Evolutionary conservation across 2,888 invertebrate genomes (phyloP), one percentile per base, ranked within the genome.

Genomic region (Meta bourneti): DNA sequence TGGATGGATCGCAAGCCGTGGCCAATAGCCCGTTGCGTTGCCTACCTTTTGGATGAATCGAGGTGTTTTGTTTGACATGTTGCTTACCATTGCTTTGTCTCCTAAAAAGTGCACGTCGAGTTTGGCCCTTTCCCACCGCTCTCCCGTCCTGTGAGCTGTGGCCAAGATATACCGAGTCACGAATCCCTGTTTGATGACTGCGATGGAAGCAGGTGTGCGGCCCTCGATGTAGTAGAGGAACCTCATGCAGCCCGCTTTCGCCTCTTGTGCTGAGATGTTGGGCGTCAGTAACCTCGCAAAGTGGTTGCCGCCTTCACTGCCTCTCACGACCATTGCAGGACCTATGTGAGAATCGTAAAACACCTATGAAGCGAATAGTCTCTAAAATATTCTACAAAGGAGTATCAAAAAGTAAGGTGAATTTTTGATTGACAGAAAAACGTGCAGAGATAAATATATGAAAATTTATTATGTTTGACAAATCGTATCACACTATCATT

Each of bases 171-270:
- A 92, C 6, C 74, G 6, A 1, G 91, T 92, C 16, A 89, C 89
- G 19, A 70, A 74, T 20, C 91, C 91, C 71, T 92, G 91, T 51
- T 92, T 88, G 72, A 92, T 92, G 34, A 83, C 78, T 0, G 91
- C 61, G 13, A 92, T 49, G 19, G 91, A 92, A 7, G 88, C 88
- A 1, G 91, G 75, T 0, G 78, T 84, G 69, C 69, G 77, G 9
- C 88, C 91, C 0, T 84, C 80, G 7, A 92, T 84, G 72, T 75
- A 88, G 54, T 92, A 88, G 16, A 9, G 16, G 69, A 92, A 92
- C 1, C 69, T 48, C 52, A 92, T 20, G 80, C 91, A 92, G 9
- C 79, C 91, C 2, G 19, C 51, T 7, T n/a, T 49, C 1, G 80
- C 34, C 7, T 79, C 91, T 7, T 52, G 6, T 6, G 91, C 70